Percentiles rank a stretch among this genome's conserved stretches.
Evolutionary conservation across 2,797 vertebrate species (phyloP).

Genomic region (Pelochelys cantorii): DNA sequence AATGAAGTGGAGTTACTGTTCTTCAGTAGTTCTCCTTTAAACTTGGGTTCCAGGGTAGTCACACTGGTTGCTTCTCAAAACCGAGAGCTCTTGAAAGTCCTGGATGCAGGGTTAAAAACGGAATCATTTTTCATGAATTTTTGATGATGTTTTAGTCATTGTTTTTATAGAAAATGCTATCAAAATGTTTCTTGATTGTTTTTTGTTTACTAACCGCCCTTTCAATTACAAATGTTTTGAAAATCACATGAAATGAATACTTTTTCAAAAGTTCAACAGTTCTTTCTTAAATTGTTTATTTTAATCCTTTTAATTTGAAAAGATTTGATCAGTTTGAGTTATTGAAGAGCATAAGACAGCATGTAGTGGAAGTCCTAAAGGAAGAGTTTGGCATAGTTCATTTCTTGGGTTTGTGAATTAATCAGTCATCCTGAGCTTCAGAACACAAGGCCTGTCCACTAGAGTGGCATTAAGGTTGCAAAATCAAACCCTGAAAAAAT

Average conservation of each 20-base stretch:
- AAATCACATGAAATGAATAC: not conserved
- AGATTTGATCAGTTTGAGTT: not conserved
- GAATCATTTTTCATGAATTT: not conserved
- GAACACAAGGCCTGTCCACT: not conserved
- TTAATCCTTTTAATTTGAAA: not conserved
- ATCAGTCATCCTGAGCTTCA: not conserved
- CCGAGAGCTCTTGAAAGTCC: not conserved
- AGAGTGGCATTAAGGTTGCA: not conserved
- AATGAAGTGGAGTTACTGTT: not conserved
- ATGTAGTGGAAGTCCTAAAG: not conserved
- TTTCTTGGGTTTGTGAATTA: not conserved
- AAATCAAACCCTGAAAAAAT: not conserved
- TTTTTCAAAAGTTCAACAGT: not conserved
- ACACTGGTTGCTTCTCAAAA: not conserved
- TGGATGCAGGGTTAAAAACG: not conserved
- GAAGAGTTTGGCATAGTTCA: not conserved
- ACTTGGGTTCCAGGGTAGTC: not conserved
- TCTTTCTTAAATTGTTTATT: not conserved
- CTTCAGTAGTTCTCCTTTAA: not conserved
- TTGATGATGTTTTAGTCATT: not conserved
- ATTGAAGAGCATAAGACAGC: not conserved
- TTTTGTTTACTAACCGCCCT: not conserved
- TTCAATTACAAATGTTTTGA: not conserved
- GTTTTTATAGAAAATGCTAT: not conserved
- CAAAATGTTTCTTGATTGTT: not conserved